Percentiles rank a stretch among this genome's conserved stretches.
phyloP scores from a whole-genome alignment of 2,888 invertebrate species.

The Ditylenchus weischeri region DNA sequence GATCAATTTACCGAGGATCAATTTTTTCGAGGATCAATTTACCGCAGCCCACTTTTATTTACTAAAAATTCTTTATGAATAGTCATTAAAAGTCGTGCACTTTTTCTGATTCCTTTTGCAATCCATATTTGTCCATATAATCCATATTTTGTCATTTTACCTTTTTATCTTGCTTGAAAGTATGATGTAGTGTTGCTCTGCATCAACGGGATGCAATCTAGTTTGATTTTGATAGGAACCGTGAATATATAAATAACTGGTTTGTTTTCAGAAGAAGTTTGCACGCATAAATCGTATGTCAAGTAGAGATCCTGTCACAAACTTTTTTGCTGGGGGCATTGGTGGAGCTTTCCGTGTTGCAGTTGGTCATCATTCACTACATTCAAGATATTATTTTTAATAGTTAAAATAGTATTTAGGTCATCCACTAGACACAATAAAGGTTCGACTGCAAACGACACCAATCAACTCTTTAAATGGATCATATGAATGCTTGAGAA shows the following conservation, averaged over 20 bases:
- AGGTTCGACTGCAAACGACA: conserved; percentile 5
- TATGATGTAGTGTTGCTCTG: neutral
- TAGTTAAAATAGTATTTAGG: neutral
- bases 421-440: neutral
- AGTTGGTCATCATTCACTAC: neutral
- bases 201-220: conserved; percentile 4
- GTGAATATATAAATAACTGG: neutral
- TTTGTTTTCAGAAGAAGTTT: neutral
- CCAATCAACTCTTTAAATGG: neutral
- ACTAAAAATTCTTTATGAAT: too few species aligned
- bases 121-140: too few species aligned
- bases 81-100: too few species aligned
- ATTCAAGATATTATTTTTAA: neutral
- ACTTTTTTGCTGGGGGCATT: neutral
- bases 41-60: too few species aligned
- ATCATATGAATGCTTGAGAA: conserved; percentile 33
- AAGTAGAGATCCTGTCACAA: conserved; percentile 6
- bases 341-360: neutral
- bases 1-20: too few species aligned
- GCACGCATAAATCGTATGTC: neutral
- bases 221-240: neutral
- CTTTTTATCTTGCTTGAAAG: neutral
- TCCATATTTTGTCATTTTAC: too few species aligned
- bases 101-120: too few species aligned
- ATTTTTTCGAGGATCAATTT: too few species aligned